A percentile compares a stretch with the other conserved stretches of the same genome.
These are phyloP conservation scores for Nemapogon koenigi DNA, from an alignment of 2,888 invertebrate genomes.

Conservation along the genomic window DNA sequence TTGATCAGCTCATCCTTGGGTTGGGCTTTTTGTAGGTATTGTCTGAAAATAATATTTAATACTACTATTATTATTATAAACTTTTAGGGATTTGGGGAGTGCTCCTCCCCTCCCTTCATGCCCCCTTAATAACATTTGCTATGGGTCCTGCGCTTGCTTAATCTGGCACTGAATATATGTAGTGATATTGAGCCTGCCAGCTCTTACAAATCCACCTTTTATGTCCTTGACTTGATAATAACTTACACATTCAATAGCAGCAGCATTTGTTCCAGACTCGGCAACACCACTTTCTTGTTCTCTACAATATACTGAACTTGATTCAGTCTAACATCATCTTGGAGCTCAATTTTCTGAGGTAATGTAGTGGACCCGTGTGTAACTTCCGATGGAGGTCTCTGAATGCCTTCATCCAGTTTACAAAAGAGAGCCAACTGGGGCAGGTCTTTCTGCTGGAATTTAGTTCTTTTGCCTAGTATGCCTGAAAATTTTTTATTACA, in stretches of 20 bases:
- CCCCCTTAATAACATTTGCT: too few species aligned
- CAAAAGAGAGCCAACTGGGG: slow-evolving; percentile 84
- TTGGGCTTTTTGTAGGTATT: slow-evolving; percentile 75
- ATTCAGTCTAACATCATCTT: slow-evolving; percentile 89
- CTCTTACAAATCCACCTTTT: too few species aligned
- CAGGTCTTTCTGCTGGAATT: slow-evolving; percentile 81
- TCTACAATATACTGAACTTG: slow-evolving; percentile 73
- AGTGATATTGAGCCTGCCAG: too few species aligned
- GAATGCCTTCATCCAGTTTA: slow-evolving; percentile 41
- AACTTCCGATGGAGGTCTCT: slow-evolving; percentile 45
- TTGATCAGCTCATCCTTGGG: slow-evolving; percentile 80
- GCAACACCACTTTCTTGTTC: slow-evolving; percentile 58
- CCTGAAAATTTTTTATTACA: slow-evolving; percentile 59
- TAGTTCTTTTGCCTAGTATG: slow-evolving; percentile 88
- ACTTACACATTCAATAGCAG: slow-evolving; percentile 79
- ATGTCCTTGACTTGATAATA: too few species aligned
- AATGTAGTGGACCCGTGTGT: slow-evolving; percentile 57
- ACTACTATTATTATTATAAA: too few species aligned
- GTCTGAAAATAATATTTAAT: slow-evolving; percentile 64
- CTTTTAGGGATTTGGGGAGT: too few species aligned
- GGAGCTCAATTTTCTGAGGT: slow-evolving; percentile 72
- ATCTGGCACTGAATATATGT: too few species aligned
- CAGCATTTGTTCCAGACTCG: slow-evolving; percentile 79
- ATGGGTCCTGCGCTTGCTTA: too few species aligned
- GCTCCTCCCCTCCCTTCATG: too few species aligned